Evolutionary conservation across 2,888 invertebrate species (phyloP).

Genomic region (Orthosia gracilis): DNA sequence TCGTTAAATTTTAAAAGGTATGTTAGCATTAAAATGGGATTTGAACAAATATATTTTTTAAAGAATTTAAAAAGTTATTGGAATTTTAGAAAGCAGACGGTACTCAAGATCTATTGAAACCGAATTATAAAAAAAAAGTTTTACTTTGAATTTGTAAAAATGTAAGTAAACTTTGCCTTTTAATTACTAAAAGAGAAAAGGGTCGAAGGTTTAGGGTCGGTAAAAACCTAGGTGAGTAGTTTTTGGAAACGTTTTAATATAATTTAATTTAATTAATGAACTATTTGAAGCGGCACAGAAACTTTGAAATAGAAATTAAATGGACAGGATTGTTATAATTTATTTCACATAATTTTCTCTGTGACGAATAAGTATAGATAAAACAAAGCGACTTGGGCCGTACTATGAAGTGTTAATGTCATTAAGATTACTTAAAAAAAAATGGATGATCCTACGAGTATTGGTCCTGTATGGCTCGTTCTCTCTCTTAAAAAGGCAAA

Average conservation of each 20-base stretch:
- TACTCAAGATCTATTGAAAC: background rate
- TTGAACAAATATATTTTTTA: background rate
- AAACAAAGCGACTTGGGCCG: background rate
- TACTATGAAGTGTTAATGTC: too few species aligned
- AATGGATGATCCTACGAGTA: too few species aligned
- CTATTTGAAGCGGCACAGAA: background rate
- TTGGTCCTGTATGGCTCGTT: too few species aligned
- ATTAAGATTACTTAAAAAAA: too few species aligned
- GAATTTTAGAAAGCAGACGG: background rate
- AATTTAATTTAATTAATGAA: constrained; percentile 26
- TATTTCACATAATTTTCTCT: background rate
- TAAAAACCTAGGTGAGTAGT: constrained; percentile 11
- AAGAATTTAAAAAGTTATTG: background rate
- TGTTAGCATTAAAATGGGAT: background rate
- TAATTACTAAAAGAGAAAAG: constrained; percentile 34
- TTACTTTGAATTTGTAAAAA: constrained; percentile 9
- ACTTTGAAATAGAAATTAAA: constrained; percentile 6
- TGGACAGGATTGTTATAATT: background rate
- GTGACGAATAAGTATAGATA: background rate
- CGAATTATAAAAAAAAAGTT: background rate
- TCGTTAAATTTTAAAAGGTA: background rate
- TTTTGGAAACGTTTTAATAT: constrained; percentile 20
- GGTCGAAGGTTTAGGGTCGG: constrained; percentile 14
- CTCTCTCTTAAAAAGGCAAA: too few species aligned
- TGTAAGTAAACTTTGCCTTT: constrained; percentile 11